Evolutionary conservation across 2,888 invertebrate species (phyloP).

Genomic region (Globia sparganii): DNA sequence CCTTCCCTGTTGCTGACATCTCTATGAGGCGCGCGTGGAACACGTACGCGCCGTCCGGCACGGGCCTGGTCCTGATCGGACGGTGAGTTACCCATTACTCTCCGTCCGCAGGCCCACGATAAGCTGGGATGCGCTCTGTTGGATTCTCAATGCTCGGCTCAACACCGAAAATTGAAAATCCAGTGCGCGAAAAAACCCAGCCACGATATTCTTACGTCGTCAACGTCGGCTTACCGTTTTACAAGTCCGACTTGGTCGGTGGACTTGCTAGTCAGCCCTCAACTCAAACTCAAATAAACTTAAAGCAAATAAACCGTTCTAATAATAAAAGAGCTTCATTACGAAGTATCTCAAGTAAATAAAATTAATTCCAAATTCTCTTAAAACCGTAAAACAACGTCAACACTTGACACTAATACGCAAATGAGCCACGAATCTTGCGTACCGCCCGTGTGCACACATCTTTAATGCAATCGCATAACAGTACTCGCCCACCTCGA

Average conservation of each 20-base stretch:
- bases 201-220: not conserved
- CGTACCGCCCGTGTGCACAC: constrained; percentile 33
- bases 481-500: constrained; percentile 67
- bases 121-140: not conserved
- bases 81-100: too few relatives aligned
- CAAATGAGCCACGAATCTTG: constrained; percentile 24
- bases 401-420: constrained; percentile 44
- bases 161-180: not conserved
- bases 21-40: too few relatives aligned
- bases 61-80: too few relatives aligned
- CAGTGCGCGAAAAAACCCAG: not conserved
- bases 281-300: not conserved
- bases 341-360: not conserved
- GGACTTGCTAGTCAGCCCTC: constrained; percentile 4
- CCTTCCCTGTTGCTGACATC: too few relatives aligned
- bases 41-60: too few relatives aligned
- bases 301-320: constrained; percentile 3
- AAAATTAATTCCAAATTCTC: constrained; percentile 22
- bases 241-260: not conserved
- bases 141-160: not conserved
- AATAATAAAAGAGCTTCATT: not conserved
- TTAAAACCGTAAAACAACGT: constrained; percentile 24
- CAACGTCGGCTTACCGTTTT: not conserved
- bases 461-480: constrained; percentile 47
- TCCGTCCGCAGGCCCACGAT: too few relatives aligned